Base-by-base conservation (phyloP, 2,797 vertebrate genomes). In the Enteromius argenteus region DNA sequence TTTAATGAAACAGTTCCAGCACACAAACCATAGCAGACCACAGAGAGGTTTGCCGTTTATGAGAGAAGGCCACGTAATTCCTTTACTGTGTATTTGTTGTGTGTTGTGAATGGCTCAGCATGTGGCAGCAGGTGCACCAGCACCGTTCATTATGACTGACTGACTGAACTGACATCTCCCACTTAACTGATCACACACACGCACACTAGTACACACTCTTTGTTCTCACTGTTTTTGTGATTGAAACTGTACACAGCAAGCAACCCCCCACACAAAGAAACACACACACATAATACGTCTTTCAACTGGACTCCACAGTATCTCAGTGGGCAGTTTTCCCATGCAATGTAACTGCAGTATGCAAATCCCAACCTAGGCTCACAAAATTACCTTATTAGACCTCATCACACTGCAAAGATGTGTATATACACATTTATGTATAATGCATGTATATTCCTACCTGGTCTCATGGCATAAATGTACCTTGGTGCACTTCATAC, bases 91-190 rank as follows among this genome's bases (percentile, higher is more conserved):
- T 74, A 46, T 81, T 44, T 64, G 30, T 58, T 71, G 53, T 83
- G 66, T 87, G 87, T 91, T 90, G 84, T 89, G 85, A 85, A 89
- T 85, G 85, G 91, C 85, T 49, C 87, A 90, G 89, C 23, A 7
- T 56, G 72, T 81, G 86, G 76, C 90, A 92, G 90, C 91, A 92
- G 91, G 92, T 94, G 92, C 84, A 90, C 92, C 88, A 85, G 62
- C 88, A 88, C 88, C 88, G 86, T 91, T 93, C 91, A 92, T 90
- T 88, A 86, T 86, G 88, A 91, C 85, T 89, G 86, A 92, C 84
- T 87, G 86, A 90, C 77, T 76, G 77, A 85, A 80, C 74, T 88
- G 86, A 87, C 88, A 87, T 83, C 90, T 91, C 85, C 83, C 42
- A 78, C 88, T 87, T 49, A 90, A 89, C 83, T 80, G 58, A 86